Evolutionary conservation across 2,797 vertebrate species (phyloP), one percentile per base, ranked within the genome.

Genomic region (Alectoris magna): DNA sequence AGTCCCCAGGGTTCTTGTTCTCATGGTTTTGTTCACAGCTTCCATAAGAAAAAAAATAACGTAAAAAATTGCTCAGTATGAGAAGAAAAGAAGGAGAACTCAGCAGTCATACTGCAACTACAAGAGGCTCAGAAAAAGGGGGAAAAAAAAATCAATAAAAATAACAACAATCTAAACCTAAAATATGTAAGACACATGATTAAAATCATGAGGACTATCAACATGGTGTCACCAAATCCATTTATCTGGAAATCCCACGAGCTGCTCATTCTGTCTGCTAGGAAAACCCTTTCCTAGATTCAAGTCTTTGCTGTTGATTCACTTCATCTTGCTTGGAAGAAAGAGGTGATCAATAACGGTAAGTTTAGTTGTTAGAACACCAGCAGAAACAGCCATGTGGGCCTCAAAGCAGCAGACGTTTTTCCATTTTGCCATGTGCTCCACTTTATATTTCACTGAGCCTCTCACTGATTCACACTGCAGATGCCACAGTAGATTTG

Each of bases 31-130:
- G 12, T 85, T 83, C 59, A 59, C 44, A 70, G 36, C 13, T 88
- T 49, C 36, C 64, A 67, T 38, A 72, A 80, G 41, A 23, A 69
- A 78, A 60, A 24, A 38, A 36, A 60, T 16, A 24, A 49, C 34
- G 34, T 34, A 34, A 34, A 34, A 53, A 53, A 29, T 78, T 43
- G 34, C 51, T 95, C 56, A 88, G 15, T 84, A 27, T 21, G 39
- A 77, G 95, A 93, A 80, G 48, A 14, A 69, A 77, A 68, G 27
- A 77, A 68, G 27, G 85, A 88, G 58, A 92, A 66, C 66, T 87
- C 4, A 0, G 15, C 63, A 83, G 80, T 83, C 27, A 88, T 76
- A 53, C 5, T 88, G 66, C 78, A 93, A 88, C 68, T 71, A 51
- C 58, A 55, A 85, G 22, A 74, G 14, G 21, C 34, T 22, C 48